phyloP scores from a whole-genome alignment of 2,113 vertebrate species.

The Suricata suricatta region DNA sequence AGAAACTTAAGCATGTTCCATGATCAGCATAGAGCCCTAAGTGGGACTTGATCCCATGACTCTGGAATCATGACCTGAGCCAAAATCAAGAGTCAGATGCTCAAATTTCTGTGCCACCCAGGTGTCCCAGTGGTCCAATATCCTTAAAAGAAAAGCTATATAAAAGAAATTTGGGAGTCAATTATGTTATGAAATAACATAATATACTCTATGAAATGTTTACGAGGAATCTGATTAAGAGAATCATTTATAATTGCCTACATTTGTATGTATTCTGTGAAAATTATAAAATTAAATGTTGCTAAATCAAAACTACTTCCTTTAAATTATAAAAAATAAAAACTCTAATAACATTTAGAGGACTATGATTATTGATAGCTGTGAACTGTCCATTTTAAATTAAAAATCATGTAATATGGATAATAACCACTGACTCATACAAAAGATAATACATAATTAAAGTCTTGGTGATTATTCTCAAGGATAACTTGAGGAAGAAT shows the following conservation, averaged over 20 bases:
- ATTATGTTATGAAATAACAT: background rate
- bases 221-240: constrained; percentile 27
- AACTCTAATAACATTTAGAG: background rate
- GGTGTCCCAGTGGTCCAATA: background rate
- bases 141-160: background rate
- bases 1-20: too few relatives aligned
- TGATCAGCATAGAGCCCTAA: too few relatives aligned
- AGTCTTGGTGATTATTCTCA: background rate
- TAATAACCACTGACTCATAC: background rate
- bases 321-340: constrained; percentile 16
- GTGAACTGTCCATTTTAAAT: background rate
- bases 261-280: constrained; percentile 13
- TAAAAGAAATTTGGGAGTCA: background rate
- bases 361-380: background rate
- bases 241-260: constrained; percentile 5
- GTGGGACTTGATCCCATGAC: too few relatives aligned
- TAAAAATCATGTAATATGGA: background rate
- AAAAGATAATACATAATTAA: constrained; percentile 28
- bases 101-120: too few relatives aligned
- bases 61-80: too few relatives aligned
- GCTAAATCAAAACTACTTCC: constrained; percentile 29
- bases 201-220: background rate
- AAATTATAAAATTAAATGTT: constrained; percentile 45
- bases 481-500: background rate
- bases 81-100: too few relatives aligned